phyloP scores from a whole-genome alignment of 2,113 vertebrate genomes.

The Ameiurus melas region DNA sequence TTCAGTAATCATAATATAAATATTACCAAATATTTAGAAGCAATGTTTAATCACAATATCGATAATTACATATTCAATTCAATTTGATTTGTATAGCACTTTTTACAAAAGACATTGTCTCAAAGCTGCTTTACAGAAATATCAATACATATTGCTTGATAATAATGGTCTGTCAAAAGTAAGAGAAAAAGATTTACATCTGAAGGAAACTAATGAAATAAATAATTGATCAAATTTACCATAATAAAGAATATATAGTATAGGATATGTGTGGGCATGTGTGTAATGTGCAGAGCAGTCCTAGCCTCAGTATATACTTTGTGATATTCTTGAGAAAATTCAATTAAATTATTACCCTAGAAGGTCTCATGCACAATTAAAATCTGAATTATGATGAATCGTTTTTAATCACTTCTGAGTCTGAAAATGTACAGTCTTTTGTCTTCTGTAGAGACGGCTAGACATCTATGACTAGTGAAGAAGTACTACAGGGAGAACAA shows the following conservation, averaged over 20 bases:
- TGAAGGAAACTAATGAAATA: neutral
- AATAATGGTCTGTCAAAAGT: neutral
- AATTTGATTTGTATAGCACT: too few relatives aligned
- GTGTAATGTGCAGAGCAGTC: neutral
- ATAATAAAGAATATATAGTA: neutral
- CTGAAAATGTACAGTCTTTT: slow-evolving; percentile 9
- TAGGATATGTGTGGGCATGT: neutral
- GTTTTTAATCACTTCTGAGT: slow-evolving; percentile 29
- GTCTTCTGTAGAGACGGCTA: neutral
- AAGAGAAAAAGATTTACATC: neutral
- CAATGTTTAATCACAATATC: neutral
- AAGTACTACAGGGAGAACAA: neutral
- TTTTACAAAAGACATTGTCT: too few relatives aligned
- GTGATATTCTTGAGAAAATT: slow-evolving; percentile 53
- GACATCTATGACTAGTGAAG: neutral
- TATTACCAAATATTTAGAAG: neutral
- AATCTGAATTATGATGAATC: slow-evolving; percentile 49
- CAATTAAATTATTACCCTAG: slow-evolving; percentile 49
- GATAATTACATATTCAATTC: neutral
- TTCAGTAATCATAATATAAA: neutral
- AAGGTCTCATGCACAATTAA: slow-evolving; percentile 48
- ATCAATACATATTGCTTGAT: neutral
- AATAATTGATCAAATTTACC: neutral
- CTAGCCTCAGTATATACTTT: neutral
- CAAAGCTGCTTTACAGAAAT: too few relatives aligned